Percentiles rank a stretch among this genome's conserved stretches.
Evolutionary conservation across 1,140 invertebrate genomes (phyloP).

Genomic region (Nomia melanderi): DNA sequence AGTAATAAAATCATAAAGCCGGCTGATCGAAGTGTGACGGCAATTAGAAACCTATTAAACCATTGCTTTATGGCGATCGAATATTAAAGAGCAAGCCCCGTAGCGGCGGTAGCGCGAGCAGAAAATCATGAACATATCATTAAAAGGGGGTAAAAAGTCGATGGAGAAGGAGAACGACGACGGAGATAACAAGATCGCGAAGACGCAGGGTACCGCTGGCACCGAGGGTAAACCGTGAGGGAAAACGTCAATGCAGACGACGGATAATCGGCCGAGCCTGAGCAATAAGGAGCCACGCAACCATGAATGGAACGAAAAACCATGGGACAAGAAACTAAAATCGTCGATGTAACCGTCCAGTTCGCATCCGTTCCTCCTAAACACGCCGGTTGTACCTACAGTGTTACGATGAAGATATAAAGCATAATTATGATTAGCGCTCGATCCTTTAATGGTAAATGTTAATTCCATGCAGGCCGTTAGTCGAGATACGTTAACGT

Average conservation of each 20-base stretch:
- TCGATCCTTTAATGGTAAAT: neutral
- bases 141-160: neutral
- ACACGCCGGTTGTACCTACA: neutral
- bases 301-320: neutral
- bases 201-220: neutral
- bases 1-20: neutral
- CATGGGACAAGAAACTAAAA: constrained; percentile 5
- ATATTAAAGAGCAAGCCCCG: neutral
- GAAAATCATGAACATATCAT: neutral
- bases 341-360: neutral
- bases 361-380: neutral
- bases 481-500: neutral
- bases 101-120: neutral
- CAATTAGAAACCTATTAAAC: constrained; percentile 24
- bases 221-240: constrained; percentile 11
- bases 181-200: neutral
- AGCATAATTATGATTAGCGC: constrained; percentile 15
- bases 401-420: constrained; percentile 22
- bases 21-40: neutral
- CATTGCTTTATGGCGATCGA: constrained; percentile 1
- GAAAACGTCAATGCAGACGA: constrained; percentile 13
- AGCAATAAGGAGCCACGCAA: neutral
- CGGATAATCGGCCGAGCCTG: neutral
- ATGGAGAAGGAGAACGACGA: neutral
- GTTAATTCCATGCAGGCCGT: constrained; percentile 11